Evolutionary conservation across 2,888 invertebrate genomes (phyloP).

Genomic region (Cheilosia variabilis): DNA sequence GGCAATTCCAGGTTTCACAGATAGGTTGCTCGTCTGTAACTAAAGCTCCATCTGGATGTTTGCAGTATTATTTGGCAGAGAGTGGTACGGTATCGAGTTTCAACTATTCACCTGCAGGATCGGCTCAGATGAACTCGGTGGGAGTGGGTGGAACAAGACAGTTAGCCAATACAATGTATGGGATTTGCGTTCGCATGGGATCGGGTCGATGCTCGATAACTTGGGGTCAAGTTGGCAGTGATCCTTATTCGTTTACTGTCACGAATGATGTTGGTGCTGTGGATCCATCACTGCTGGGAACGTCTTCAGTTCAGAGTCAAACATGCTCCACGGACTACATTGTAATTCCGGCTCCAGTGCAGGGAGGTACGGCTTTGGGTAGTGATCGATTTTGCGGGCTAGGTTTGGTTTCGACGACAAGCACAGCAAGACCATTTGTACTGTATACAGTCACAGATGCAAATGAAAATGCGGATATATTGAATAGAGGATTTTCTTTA

Average conservation of each 20-base stretch:
- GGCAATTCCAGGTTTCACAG: conserved; percentile 91
- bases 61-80: conserved; percentile 88
- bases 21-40: conserved; percentile 89
- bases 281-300: conserved; percentile 86
- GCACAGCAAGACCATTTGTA: conserved; percentile 87
- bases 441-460: conserved; percentile 89
- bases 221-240: conserved; percentile 86
- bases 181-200: conserved; percentile 90
- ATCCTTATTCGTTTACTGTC: conserved; percentile 88
- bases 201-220: conserved; percentile 89
- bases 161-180: conserved; percentile 89
- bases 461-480: conserved; percentile 87
- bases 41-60: conserved; percentile 90
- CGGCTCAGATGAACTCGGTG: conserved; percentile 85
- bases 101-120: conserved; percentile 89
- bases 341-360: conserved; percentile 88
- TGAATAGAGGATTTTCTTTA: conserved; percentile 90
- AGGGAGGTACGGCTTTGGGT: conserved; percentile 83
- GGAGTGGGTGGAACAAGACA: conserved; percentile 87
- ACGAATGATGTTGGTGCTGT: conserved; percentile 88
- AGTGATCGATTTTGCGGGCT: conserved; percentile 91
- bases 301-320: conserved; percentile 85
- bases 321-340: conserved; percentile 90
- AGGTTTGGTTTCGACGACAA: conserved; percentile 87
- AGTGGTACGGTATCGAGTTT: conserved; percentile 89